These are phyloP conservation scores for Antennarius striatus DNA, from an alignment of 2,113 vertebrate genomes.

Conservation along the genomic window DNA sequence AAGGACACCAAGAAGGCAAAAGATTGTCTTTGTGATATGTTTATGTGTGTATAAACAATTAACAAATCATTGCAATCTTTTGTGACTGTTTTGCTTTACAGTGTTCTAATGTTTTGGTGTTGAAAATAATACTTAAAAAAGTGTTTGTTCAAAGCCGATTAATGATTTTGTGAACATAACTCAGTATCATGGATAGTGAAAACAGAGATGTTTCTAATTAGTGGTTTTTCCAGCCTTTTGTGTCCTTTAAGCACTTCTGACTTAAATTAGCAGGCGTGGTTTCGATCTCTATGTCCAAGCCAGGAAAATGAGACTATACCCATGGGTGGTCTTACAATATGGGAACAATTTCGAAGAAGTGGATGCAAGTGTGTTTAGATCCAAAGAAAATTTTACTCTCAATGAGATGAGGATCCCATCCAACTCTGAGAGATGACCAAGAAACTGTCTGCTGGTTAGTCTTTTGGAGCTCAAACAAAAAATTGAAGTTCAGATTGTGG, in stretches of 20 bases:
- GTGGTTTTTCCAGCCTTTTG: slow-evolving; percentile 3
- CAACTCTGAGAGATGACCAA: no score
- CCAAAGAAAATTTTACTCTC: slow-evolving; percentile 20
- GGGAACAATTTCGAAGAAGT: slow-evolving; percentile 34
- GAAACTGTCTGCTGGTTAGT: no score
- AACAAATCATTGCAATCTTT: no score
- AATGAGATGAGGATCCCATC: no score
- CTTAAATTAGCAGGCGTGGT: slow-evolving; percentile 42
- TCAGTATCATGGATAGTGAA: slow-evolving; percentile 22
- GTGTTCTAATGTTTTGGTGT: no score
- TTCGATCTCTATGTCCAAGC: slow-evolving; percentile 25
- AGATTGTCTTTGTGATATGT: no score
- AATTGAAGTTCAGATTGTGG: no score
- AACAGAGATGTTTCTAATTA: slow-evolving; percentile 20
- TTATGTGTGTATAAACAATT: no score
- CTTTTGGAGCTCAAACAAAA: no score
- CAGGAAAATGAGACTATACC: slow-evolving; percentile 59
- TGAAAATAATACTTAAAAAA: slow-evolving; percentile 18
- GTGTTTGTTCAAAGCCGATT: slow-evolving; percentile 27
- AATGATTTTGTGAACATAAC: slow-evolving; percentile 22
- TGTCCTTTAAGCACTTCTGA: slow-evolving; percentile 18
- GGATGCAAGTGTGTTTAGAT: slow-evolving; percentile 24
- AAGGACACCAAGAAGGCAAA: no score
- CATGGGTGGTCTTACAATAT: slow-evolving; percentile 52
- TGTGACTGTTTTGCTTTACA: no score